Base-by-base conservation (phyloP, 2,797 vertebrate species). In the Cryptoprocta ferox region DNA sequence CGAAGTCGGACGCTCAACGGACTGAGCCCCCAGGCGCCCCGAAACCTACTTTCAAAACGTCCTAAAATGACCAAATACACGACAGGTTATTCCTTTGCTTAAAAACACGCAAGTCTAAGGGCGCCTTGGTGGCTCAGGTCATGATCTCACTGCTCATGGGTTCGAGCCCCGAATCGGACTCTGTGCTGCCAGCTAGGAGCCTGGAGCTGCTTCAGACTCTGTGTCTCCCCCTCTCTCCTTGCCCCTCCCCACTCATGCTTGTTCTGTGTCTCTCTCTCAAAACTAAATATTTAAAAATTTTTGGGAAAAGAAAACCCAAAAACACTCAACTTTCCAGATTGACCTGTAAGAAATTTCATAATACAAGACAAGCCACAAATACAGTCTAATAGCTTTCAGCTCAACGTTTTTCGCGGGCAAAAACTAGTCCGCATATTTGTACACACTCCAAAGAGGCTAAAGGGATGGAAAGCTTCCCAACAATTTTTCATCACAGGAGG, bases 341-440 rank as follows among this genome's bases (percentile, higher is more conserved):
- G 4, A 30, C 15, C 16, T 4, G 2, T 0, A 48, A 3, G 13
- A 1, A 56, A 0, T 16, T 30, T 3, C 1, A n/a, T 0, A 0
- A 12, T 1, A 12, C 21, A 3, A 37, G 26, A 48, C 11, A 26
- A 56, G 12, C 39, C 28, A 8, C 24, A 0, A 50, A 1, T 4
- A 6, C 6, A 3, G 6, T 0, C 4, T 1, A 30, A 26, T 8
- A 48, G 6, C n/a, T 71, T 86, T n/a, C 1, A 35, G 3, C 11
- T 21, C 3, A 50, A 15, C 1, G 24, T 15, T 37, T 66, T 11
- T 24, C 26, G 9, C 11, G 26, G 28, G 26, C 30, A 16, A 65
- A 61, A 28, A 12, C 0, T 1, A 65, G 28, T 35, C 21, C 6
- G 35, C 28, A 5, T 50, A 35, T 24, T 6, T 7, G 8, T 10